These are phyloP conservation scores for Brachionus paranguensis DNA, from an alignment of 1,140 invertebrate genomes.

Conservation along the genomic window DNA sequence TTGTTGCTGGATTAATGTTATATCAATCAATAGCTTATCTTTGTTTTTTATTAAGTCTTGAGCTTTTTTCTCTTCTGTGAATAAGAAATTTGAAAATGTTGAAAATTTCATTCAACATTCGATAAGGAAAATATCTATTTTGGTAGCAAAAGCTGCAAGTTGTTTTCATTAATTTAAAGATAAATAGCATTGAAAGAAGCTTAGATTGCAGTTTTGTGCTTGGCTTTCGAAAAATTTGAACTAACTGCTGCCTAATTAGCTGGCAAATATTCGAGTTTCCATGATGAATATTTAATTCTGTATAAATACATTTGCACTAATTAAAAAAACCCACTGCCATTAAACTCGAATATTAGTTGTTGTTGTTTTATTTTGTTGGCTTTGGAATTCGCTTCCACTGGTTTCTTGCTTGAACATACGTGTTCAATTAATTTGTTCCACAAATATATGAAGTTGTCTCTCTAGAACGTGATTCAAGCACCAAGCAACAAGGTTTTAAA, in stretches of 20 bases:
- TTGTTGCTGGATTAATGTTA: background rate
- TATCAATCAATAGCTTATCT: background rate
- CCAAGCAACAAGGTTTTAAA: background rate
- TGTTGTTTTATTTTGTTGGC: background rate
- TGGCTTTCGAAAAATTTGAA: background rate
- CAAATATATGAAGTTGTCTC: background rate
- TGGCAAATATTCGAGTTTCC: background rate
- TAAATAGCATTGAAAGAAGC: background rate
- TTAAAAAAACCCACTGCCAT: background rate
- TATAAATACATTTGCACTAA: conserved; percentile 1
- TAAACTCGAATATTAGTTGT: background rate
- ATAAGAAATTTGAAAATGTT: background rate
- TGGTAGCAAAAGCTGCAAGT: background rate
- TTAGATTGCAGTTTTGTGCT: background rate
- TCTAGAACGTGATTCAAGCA: background rate
- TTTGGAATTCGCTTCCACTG: background rate
- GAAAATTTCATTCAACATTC: background rate
- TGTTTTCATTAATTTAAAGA: background rate
- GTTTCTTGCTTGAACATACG: background rate
- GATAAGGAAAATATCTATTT: background rate
- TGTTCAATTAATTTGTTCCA: background rate
- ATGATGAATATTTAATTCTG: background rate
- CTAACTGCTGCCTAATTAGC: background rate
- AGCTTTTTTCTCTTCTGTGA: background rate
- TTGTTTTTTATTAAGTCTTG: background rate